Evolutionary conservation across 2,113 vertebrate species (phyloP), one percentile per base, ranked within the genome.

Genomic region (Atractosteus spatula): DNA sequence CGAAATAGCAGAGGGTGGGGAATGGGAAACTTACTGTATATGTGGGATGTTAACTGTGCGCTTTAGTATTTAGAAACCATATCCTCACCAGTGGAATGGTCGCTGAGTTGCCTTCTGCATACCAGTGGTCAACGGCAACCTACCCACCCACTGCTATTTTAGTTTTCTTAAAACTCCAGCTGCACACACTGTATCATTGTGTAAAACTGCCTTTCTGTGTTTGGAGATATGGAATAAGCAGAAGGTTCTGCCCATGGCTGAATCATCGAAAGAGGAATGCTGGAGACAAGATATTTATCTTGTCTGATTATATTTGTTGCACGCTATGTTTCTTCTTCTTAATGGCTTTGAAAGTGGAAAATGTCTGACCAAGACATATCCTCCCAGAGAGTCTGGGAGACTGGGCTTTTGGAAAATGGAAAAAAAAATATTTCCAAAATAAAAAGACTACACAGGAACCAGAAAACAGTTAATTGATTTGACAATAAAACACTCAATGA

Each of bases 71-170:
- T 83, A 78, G 80, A 62, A 85, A 81, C 83, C 82, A 69, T 84
- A 77, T 73, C 73, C 81, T 59, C 80, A 78, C 74, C 83, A 83
- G 84, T 75, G 87, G 84, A 86, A 83, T 79, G 83, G 70, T 85
- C 80, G 77, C 86, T 84, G 12, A 64, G 86, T 84, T 89, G 90
- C 88, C 88, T 87, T 79, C 72, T 83, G 85, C 91, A 91, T 91
- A 84, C 90, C 90, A 83, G 90, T 83, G 91, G 91, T 91, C 84
- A 79, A 79, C 78, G 80, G 76, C 73, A 77, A 85, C 86, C 86
- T 89, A 88, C 89, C 89, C 91, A 80, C 90, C 88, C 90, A 86
- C 78, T 68, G 81, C 87, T 92, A 92, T 92, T 91, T 86, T 83
- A 79, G 88, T 83, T 75, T 70, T 69, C 67, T 55, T 29, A 43